phyloP scores from a whole-genome alignment of 2,888 invertebrate genomes.

The Steinernema carpocapsae region DNA sequence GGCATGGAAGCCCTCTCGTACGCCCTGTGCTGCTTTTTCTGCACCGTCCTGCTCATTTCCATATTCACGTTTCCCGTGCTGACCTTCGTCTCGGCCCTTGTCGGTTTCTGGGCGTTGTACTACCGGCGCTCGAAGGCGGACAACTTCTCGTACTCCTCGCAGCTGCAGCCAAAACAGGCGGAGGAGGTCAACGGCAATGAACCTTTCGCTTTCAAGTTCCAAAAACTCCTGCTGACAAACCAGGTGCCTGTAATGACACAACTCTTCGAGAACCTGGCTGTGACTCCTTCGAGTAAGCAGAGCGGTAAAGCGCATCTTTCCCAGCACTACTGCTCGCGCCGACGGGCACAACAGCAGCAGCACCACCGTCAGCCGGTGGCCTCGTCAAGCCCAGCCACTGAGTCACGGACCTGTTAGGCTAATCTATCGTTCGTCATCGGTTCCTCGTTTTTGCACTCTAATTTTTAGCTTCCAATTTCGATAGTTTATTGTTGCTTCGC shows the following conservation, averaged over 20 bases:
- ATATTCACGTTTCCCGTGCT: slow-evolving; percentile 8
- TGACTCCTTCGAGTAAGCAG: slow-evolving; percentile 21
- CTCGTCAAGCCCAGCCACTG: slow-evolving; percentile 32
- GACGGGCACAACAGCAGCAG: slow-evolving; percentile 25
- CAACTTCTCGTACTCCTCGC: not conserved
- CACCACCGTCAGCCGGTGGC: slow-evolving; percentile 20
- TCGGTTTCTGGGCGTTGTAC: slow-evolving; percentile 2
- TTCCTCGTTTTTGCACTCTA: not conserved
- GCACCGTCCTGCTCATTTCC: slow-evolving; percentile 15
- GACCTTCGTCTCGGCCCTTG: not conserved
- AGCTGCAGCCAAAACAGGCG: not conserved
- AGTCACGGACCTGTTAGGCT: slow-evolving; percentile 34
- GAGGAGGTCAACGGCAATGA: not conserved
- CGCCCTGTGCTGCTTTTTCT: slow-evolving; percentile 17
- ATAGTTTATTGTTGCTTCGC: not conserved
- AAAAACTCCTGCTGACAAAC: slow-evolving; percentile 8
- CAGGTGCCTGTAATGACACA: slow-evolving; percentile 32
- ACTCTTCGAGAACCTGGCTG: slow-evolving; percentile 31
- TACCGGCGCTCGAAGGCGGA: not conserved
- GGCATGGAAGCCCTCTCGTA: slow-evolving; percentile 15
- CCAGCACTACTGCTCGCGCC: slow-evolving; percentile 25
- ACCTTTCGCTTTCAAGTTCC: slow-evolving; percentile 21
- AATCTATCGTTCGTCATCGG: slow-evolving; percentile 24
- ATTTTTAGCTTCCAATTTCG: not conserved
- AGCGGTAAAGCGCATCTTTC: slow-evolving; percentile 27